Evolutionary conservation across 2,113 vertebrate species (phyloP).

Genomic region (Ameiurus melas): DNA sequence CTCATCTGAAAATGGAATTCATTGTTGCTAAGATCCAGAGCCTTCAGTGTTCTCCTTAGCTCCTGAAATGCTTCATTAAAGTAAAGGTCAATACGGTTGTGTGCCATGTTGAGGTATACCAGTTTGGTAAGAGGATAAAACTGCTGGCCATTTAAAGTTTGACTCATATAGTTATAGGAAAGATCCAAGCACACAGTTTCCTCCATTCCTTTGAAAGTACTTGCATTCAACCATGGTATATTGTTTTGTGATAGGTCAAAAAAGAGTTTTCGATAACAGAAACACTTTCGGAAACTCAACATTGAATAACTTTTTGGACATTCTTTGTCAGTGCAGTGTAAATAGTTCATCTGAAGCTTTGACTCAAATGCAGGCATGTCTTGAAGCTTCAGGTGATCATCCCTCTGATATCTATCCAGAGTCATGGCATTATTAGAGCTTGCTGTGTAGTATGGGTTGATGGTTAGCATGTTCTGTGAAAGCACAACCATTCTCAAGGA

Average conservation of each 20-base stretch:
- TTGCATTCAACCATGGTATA: conserved; percentile 64
- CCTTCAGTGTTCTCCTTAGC: conserved; percentile 66
- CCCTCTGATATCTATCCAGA: background rate
- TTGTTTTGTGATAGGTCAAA: conserved; percentile 79
- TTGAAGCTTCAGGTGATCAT: background rate
- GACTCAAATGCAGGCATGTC: background rate
- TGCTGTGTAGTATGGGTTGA: conserved; percentile 51
- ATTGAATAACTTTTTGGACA: conserved; percentile 43
- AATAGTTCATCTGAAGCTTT: background rate
- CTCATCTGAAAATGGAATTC: conserved; percentile 76
- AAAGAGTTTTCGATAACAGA: conserved; percentile 53
- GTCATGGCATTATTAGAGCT: conserved; percentile 15
- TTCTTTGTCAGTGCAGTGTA: background rate
- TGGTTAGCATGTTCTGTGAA: conserved; percentile 74
- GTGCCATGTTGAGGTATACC: conserved; percentile 70
- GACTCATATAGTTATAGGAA: conserved; percentile 78
- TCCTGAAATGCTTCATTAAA: conserved; percentile 65
- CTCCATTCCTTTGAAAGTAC: conserved; percentile 72
- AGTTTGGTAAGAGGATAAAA: conserved; percentile 66
- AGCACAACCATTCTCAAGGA: conserved; percentile 63
- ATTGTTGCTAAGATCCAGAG: conserved; percentile 76
- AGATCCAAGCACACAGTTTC: conserved; percentile 73
- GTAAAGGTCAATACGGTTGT: conserved; percentile 80
- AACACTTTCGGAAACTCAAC: conserved; percentile 48
- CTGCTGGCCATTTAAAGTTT: conserved; percentile 59